Evolutionary conservation across 2,797 vertebrate species (phyloP).

Genomic region (Pangasius larnaudii): DNA sequence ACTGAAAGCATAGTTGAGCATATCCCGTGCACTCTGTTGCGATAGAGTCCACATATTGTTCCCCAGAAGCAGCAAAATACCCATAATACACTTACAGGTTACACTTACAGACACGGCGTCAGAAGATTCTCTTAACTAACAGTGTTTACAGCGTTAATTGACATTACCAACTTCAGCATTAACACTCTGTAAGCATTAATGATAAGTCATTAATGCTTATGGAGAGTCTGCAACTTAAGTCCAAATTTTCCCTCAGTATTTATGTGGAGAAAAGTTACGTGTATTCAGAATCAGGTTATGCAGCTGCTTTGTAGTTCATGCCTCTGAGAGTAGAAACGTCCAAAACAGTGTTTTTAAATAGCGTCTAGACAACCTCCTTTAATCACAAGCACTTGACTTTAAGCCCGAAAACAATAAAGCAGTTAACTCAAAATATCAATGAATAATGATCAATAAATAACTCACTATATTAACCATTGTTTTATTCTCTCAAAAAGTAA

Average conservation of each 20-base stretch:
- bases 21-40: neutral
- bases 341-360: neutral
- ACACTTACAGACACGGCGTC: too few relatives aligned
- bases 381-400: neutral
- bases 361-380: neutral
- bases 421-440: neutral
- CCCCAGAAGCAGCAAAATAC: neutral
- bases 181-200: neutral
- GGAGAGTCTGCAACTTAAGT: neutral
- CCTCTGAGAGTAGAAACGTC: neutral
- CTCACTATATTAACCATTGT: too few relatives aligned
- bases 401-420: neutral
- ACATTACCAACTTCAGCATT: neutral
- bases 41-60: neutral
- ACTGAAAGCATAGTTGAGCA: neutral
- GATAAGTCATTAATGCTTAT: neutral
- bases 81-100: neutral
- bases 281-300: neutral
- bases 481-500: neutral
- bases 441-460: neutral
- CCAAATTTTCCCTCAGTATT: neutral
- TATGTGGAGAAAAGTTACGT: neutral
- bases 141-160: neutral
- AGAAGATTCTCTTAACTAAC: neutral
- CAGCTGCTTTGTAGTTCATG: neutral